Evolutionary conservation across 2,797 vertebrate genomes (phyloP).

Genomic region (Botia almorhae): DNA sequence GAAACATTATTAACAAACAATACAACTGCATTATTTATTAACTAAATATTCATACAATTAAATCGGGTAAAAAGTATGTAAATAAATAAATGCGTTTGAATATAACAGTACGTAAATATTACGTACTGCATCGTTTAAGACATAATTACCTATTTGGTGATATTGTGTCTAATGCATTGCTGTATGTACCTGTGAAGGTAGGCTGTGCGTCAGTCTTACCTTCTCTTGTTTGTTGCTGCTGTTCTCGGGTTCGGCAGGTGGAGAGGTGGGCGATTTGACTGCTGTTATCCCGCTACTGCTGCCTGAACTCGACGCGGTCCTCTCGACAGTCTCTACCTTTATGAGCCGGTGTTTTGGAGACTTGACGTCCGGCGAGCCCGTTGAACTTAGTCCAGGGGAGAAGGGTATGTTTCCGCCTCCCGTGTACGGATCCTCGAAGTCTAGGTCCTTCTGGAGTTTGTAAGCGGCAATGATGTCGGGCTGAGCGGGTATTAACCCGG

Average conservation of each 20-base stretch:
- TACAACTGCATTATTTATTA: too few relatives aligned
- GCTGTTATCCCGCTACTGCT: constrained; percentile 68
- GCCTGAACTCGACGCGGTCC: constrained; percentile 75
- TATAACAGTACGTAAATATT: too few relatives aligned
- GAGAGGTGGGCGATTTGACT: constrained; percentile 78
- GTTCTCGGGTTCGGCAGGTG: constrained; percentile 76
- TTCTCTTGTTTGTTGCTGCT: constrained; percentile 75
- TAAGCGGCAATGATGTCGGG: constrained; percentile 94
- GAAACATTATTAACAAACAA: too few relatives aligned
- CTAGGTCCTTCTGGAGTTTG: constrained; percentile 91
- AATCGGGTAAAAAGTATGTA: too few relatives aligned
- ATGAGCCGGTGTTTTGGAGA: constrained; percentile 91
- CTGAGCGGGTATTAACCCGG: constrained; percentile 77
- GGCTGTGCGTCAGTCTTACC: constrained; percentile 70
- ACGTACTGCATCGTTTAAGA: too few relatives aligned
- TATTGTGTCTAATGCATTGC: too few relatives aligned
- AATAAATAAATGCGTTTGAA: too few relatives aligned
- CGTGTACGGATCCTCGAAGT: constrained; percentile 96
- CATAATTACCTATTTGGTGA: too few relatives aligned
- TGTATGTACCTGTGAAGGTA: constrained; percentile 2
- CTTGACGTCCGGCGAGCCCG: constrained; percentile 78
- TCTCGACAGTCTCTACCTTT: constrained; percentile 87
- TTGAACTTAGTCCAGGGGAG: constrained; percentile 69
- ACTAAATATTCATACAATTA: too few relatives aligned
- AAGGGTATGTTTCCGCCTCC: constrained; percentile 76